A percentile compares a stretch with the other conserved stretches of the same genome.
phyloP scores from a whole-genome alignment of 2,888 invertebrate species.

The Spilosoma lubricipeda region DNA sequence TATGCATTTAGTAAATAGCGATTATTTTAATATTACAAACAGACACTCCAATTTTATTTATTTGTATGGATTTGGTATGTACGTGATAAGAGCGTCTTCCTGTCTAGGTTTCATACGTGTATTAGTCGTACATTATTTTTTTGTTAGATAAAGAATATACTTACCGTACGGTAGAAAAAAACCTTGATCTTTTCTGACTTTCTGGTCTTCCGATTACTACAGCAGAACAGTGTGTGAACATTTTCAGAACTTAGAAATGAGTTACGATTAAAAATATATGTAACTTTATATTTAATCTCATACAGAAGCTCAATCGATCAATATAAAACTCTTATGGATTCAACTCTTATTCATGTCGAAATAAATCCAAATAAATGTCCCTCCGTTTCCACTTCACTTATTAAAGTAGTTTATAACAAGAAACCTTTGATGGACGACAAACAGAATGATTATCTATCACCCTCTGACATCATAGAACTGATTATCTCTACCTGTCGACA shows the following conservation, averaged over 20 bases:
- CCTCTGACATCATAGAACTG: conserved; percentile 68
- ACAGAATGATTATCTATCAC: conserved; percentile 61
- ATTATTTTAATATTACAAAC: no score
- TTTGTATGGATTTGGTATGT: no score
- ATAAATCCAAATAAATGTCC: conserved; percentile 24
- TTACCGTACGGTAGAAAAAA: no score
- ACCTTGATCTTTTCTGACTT: no score
- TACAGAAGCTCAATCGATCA: neutral
- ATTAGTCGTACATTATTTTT: no score
- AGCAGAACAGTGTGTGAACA: neutral
- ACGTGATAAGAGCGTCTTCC: no score
- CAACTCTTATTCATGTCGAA: conserved; percentile 18
- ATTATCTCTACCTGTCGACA: conserved; percentile 80
- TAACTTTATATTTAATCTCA: neutral
- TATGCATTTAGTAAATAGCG: no score
- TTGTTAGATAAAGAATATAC: no score
- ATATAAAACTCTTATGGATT: neutral
- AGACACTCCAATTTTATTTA: no score
- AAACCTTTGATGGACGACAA: conserved; percentile 67
- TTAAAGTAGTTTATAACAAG: conserved; percentile 41
- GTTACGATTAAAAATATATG: neutral
- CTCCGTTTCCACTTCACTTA: conserved; percentile 42
- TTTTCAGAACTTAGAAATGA: neutral
- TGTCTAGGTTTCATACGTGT: no score
- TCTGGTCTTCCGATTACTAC: no score